Base-by-base conservation (phyloP, 2,113 vertebrate species). In the Osmerus eperlanus region DNA sequence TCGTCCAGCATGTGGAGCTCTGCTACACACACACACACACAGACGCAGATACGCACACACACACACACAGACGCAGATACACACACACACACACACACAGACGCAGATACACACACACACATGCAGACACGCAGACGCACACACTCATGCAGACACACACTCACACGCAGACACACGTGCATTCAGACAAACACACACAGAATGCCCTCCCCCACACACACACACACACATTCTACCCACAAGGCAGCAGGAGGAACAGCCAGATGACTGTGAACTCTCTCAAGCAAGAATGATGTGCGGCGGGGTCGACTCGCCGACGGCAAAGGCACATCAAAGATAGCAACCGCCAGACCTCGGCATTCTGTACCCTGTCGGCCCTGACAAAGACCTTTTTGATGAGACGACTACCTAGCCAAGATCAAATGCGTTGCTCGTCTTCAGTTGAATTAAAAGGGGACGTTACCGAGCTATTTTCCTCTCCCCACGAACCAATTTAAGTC, bases 1-100 rank as follows among this genome's bases (percentile, higher is more conserved):
- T 80, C 74, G 70, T 76, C 76, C 23, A 13, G 41, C 41, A 11
- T 47, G 41, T 11, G 41, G 7, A 12, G 41, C 41, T 47, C 41
- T 47, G 41, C 41, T 47, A 47, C 41, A 47, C 41, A 47, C 41
- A 11, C 11, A 0, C 15, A 55, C 2, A 55, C 54, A 9, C 12
- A 55, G 54, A 60, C 64, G 70, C 71, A 7, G 63, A n/a, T 5
- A n/a, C n/a, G 2, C 59, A 21, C 21, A 25, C 60, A 28, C 21
- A 8, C 59, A 21, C 21, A 6, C 59, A 25, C 8, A 28, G 23
- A 28, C 6, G 12, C 21, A 25, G 19, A 21, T 19, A 25, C 60
- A 28, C 21, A 11, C 60, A 25, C 23, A n/a, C 55, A 11, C 15
- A 18, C 18, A 18, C 21, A 15, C 13, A 28, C 12, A 23, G 23